Base-by-base conservation (phyloP, 1,140 invertebrate genomes). In the Uloborus diversus region DNA sequence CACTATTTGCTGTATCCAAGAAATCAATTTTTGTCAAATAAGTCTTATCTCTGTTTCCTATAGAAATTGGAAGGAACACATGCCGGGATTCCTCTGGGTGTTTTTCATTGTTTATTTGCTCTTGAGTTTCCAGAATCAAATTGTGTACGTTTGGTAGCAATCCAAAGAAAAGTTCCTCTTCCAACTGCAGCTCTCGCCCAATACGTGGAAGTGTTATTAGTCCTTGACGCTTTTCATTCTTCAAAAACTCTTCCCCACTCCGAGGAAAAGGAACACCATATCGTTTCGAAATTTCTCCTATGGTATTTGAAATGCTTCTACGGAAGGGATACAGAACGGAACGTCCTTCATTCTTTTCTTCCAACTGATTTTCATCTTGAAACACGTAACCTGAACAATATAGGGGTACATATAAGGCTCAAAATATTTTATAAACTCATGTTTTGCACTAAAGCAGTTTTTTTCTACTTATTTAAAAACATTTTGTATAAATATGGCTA, bases 341-440 rank as follows among this genome's bases (percentile, higher is more conserved):
- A 81, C 51, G 13, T n/a, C n/a, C n/a, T n/a, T n/a, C n/a, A n/a
- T n/a, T n/a, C n/a, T 79, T 28, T 32, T 80, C 79, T 56, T 81
- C 75, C n/a, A 73, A 53, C n/a, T 80, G 79, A 56, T 81, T 47
- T 2, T 81, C 79, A 17, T 79, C 69, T 11, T 66, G 25, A 66
- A 23, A 32, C 5, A 23, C 64, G 28, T 35, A 57, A 25, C 56
- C 56, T 57, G 27, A 57, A 57, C 20, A 25, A 11, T 4, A 42
- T n/a, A n/a, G n/a, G n/a, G n/a, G n/a, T n/a, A n/a, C n/a, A n/a
- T n/a, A n/a, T n/a, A n/a, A n/a, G n/a, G n/a, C n/a, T n/a, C n/a
- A n/a, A n/a, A n/a, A n/a, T n/a, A n/a, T n/a, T n/a, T n/a, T n/a
- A n/a, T n/a, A n/a, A n/a, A n/a, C n/a, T n/a, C n/a, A n/a, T n/a